A percentile compares a stretch with the other conserved stretches of the same genome.
These are phyloP conservation scores for Leptogaster cylindrica DNA, from an alignment of 2,888 invertebrate species.

Conservation along the genomic window DNA sequence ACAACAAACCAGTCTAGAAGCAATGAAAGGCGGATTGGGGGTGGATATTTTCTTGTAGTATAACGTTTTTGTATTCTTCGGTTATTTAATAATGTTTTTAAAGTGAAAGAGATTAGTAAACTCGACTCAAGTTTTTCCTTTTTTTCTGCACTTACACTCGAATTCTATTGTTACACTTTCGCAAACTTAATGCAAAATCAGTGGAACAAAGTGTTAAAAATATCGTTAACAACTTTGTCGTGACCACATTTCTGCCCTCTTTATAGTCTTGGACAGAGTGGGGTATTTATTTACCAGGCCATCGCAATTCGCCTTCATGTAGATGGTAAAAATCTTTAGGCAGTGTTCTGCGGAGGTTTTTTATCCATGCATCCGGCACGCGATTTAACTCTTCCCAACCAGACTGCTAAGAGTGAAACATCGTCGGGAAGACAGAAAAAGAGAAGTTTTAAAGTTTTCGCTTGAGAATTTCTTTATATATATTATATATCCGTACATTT, in stretches of 20 bases:
- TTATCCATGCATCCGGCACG: background rate
- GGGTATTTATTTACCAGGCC: background rate
- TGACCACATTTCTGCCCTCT: background rate
- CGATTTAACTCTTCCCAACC: background rate
- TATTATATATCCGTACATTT: no score
- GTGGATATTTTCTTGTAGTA: background rate
- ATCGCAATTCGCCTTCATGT: background rate
- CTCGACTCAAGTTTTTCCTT: background rate
- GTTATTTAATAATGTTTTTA: constrained; percentile 1
- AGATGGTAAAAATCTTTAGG: background rate
- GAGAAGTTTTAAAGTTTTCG: constrained; percentile 1
- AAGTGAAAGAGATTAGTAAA: constrained; percentile 1
- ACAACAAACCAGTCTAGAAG: no score
- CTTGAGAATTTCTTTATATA: background rate
- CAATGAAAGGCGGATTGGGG: no score
- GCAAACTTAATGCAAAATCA: background rate
- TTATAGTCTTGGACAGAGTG: background rate
- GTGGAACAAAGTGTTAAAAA: constrained; percentile 3
- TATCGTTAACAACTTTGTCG: constrained; percentile 5
- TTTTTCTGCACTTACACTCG: no score
- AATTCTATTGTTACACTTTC: no score
- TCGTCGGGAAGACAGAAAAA: background rate
- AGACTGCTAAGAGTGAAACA: background rate
- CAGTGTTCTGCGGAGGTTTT: no score
- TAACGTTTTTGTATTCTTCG: background rate